Base-by-base conservation (phyloP, 2,113 vertebrate genomes). In the Herpetotheres cachinnans region DNA sequence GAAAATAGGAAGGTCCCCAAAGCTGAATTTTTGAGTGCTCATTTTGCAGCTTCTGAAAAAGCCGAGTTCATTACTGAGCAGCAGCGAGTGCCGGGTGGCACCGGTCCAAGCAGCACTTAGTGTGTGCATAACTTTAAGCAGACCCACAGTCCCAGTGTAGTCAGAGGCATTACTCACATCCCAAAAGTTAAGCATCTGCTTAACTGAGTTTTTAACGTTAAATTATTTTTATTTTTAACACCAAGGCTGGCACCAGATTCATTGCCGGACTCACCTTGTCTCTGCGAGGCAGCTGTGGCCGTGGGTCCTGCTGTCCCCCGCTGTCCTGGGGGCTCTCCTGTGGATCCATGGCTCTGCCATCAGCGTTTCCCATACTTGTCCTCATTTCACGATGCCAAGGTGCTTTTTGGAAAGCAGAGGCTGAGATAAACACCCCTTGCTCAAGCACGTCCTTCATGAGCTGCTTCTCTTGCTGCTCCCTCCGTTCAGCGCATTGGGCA, bases 261-360 rank as follows among this genome's bases (percentile, higher is more conserved):
- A 2, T n/a, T 62, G 59, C 34, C 54, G 74, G 62, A 11, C 65
- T 92, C 38, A 52, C 18, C 52, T 18, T n/a, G 42, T 11, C 27
- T 36, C 49, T 7, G 42, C 0, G 0, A 24, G 36, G 67, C 32
- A 63, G 32, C 14, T 24, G 67, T 4, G 14, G 40, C 24, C 0
- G 0, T 7, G 38, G 14, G 19, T 38, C 25, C 25, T 1, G 4
- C 13, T 62, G 42, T 58, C 7, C 13, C 49, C 27, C 6, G 4
- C 12, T 0, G 5, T 7, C 26, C 47, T 17, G 58, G 15, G n/a
- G n/a, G 11, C 13, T 86, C 29, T 52, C 40, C 29, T 34, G 27
- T 4, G 27, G 50, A 15, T 24, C 17, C 46, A 36, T 55, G 47
- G 27, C 42, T 87, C 82, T 40, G 46, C 54, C 6, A 4, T 3